Base-by-base conservation (phyloP, 37 sponge, comb jelly and placozoan species). In the Mnemiopsis leidyi region DNA sequence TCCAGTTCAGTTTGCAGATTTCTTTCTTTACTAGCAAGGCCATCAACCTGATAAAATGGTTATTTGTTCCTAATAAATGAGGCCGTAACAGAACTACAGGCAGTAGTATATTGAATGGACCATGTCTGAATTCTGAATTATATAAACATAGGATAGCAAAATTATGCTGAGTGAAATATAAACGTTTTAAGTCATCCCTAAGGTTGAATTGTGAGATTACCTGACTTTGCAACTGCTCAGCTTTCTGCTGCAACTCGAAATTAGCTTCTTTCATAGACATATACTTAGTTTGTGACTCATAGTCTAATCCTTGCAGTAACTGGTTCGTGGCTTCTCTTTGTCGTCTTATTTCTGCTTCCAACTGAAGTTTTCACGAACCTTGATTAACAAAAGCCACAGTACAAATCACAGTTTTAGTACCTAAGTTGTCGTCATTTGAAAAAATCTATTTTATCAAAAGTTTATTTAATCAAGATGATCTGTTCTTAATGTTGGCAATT, bases 251-350 rank as follows among this genome's bases (percentile, higher is more conserved):
- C 7, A 85, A 37, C 9, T 85, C 36, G 30, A 85, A 85, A 28
- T 85, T 85, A 39, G 90, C 40, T 25, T 85, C 90, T 21, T 85
- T 85, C 90, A 85, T 85, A 29, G 38, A 61, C 90, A 85, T 85
- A 61, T 85, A 85, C 40, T 40, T 38, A 85, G 90, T 29, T 39
- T 85, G 90, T 3, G 48, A 39, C 13, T 85, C 90, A 39, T 85
- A 85, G 61, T 85, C 90, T 3, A 85, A 61, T 21, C 36, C 90
- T 39, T 85, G 90, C 0, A 85, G 90, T 26, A 85, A 40, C 20
- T 35, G 23, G 48, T 61, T 93, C 9, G 94, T 0, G 94, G 96
- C 38, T 94, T 97, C 88, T 95, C 97, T 36, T 92, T 92, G 68
- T 95, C 94, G 83, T 93, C 94, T 77, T 92, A 76, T 69, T 93